Evolutionary conservation across 2,888 invertebrate genomes (phyloP).

Genomic region (Pocota personata): DNA sequence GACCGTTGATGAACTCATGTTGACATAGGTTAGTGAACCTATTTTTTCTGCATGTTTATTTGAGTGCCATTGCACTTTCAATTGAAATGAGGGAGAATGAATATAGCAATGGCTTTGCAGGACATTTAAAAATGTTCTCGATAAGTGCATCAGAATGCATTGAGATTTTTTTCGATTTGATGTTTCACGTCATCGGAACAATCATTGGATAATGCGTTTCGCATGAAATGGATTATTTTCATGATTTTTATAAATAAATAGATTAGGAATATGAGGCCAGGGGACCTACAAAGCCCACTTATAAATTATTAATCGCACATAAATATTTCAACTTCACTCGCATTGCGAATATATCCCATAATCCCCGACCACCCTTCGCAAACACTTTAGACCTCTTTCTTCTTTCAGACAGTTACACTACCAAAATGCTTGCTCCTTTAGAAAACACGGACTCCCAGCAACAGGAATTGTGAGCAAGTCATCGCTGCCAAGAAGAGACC

Average conservation of each 20-base stretch:
- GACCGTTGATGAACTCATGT: conserved; percentile 55
- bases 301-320: too few relatives aligned
- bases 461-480: too few relatives aligned
- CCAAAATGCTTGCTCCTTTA: too few relatives aligned
- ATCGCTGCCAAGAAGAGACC: too few relatives aligned
- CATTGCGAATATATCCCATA: too few relatives aligned
- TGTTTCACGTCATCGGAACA: not conserved
- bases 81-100: not conserved
- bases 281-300: too few relatives aligned
- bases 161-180: not conserved
- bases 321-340: too few relatives aligned
- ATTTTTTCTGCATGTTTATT: not conserved
- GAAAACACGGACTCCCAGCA: too few relatives aligned
- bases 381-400: too few relatives aligned
- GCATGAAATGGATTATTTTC: not conserved
- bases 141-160: not conserved
- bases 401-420: too few relatives aligned
- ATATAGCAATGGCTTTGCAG: not conserved
- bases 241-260: not conserved
- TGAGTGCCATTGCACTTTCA: not conserved
- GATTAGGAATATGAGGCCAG: not conserved
- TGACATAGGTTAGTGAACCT: conserved; percentile 50
- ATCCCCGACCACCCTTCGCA: too few relatives aligned
- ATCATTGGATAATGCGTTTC: not conserved
- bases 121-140: not conserved